Evolutionary conservation across 2,888 invertebrate genomes (phyloP).

Genomic region (Diadegma fenestrale): DNA sequence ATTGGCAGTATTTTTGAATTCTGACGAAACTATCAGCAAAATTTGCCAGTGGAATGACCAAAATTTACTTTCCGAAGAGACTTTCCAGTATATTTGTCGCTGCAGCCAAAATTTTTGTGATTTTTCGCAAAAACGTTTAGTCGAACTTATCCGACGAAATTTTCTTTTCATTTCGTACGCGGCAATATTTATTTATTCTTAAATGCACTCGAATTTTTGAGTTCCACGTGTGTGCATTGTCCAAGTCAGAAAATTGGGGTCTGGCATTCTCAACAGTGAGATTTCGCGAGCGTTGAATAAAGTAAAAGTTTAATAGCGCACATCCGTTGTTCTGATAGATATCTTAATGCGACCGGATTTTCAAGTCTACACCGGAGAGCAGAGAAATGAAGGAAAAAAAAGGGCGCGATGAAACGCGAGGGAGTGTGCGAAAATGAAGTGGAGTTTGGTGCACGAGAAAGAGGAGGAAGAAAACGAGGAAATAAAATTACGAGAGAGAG

Average conservation of each 20-base stretch:
- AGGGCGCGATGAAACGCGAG: slow-evolving; percentile 51
- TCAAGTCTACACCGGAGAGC: slow-evolving; percentile 80
- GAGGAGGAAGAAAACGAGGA: background rate
- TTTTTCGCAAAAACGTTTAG: too few relatives aligned
- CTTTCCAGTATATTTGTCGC: too few relatives aligned
- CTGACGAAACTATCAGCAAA: too few relatives aligned
- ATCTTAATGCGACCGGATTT: slow-evolving; percentile 85
- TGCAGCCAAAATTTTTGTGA: too few relatives aligned
- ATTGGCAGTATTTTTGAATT: too few relatives aligned
- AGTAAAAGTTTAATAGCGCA: slow-evolving; percentile 84
- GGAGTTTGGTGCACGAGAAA: slow-evolving; percentile 18
- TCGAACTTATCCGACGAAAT: too few relatives aligned
- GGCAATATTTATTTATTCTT: background rate
- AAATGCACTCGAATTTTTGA: slow-evolving; percentile 21
- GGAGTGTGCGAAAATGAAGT: slow-evolving; percentile 46
- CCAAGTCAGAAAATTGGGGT: slow-evolving; percentile 22
- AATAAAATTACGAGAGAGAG: slow-evolving; percentile 3
- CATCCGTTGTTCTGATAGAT: slow-evolving; percentile 84
- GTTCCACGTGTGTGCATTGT: background rate
- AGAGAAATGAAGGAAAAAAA: slow-evolving; percentile 28
- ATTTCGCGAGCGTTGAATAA: slow-evolving; percentile 80
- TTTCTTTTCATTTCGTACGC: background rate
- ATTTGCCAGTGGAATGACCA: too few relatives aligned
- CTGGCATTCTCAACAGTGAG: slow-evolving; percentile 36
- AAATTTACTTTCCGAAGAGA: too few relatives aligned